Conservation (phyloP, 1,140 invertebrate genomes). For the Rhizoglyphus robini region DNA sequence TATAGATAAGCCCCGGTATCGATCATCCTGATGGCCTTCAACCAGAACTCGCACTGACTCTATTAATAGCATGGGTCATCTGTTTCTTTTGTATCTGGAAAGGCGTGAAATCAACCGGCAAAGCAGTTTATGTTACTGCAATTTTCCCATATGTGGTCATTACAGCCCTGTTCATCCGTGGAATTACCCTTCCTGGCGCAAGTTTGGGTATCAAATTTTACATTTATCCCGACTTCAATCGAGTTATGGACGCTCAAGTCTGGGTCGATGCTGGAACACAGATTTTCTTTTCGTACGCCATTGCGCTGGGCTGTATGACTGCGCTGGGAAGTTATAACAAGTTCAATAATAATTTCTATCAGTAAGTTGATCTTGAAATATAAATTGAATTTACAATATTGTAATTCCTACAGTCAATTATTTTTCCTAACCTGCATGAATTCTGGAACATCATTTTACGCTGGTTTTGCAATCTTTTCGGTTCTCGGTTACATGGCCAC, state of each 20-base stretch:
- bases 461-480: slow-evolving; percentile 37
- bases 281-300: slow-evolving; percentile 37
- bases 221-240: slow-evolving; percentile 32
- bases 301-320: slow-evolving; percentile 37
- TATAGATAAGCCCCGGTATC: slow-evolving; percentile 38
- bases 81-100: slow-evolving; percentile 46
- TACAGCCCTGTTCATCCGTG: slow-evolving; percentile 53
- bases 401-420: slow-evolving; percentile 30
- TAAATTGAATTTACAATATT: neutral
- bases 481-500: slow-evolving; percentile 37
- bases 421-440: slow-evolving; percentile 34
- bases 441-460: slow-evolving; percentile 34
- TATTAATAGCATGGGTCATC: slow-evolving; percentile 44
- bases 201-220: slow-evolving; percentile 59
- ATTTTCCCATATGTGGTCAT: slow-evolving; percentile 53
- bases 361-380: slow-evolving; percentile 16
- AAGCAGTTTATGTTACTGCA: slow-evolving; percentile 36
- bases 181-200: slow-evolving; percentile 57
- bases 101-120: slow-evolving; percentile 39
- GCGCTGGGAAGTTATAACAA: slow-evolving; percentile 31
- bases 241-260: slow-evolving; percentile 34
- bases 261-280: slow-evolving; percentile 38
- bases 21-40: slow-evolving; percentile 40
- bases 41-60: slow-evolving; percentile 43
- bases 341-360: slow-evolving; percentile 29